Percentiles rank a stretch among this genome's conserved stretches.
Conservation (phyloP, 2,797 vertebrate genomes). For the Phoebastria nigripes region DNA sequence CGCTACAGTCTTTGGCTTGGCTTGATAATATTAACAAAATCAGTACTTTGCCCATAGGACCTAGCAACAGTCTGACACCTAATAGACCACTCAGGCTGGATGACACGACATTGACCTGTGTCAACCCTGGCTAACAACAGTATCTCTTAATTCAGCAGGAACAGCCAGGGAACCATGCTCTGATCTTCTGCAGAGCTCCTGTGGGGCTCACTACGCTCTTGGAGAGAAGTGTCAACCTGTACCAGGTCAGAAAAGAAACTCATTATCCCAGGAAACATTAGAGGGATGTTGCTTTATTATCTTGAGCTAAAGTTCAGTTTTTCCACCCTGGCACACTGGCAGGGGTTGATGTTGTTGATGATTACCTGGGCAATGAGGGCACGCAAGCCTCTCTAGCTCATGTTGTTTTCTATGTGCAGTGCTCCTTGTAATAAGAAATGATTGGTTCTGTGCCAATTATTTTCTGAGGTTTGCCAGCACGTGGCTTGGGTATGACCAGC, state of each 20-base stretch:
- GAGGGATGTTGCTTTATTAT: not conserved
- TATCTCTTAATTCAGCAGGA: not conserved
- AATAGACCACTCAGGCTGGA: not conserved
- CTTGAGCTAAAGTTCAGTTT: constrained; percentile 19
- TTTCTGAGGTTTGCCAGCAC: not conserved
- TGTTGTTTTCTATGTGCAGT: not conserved
- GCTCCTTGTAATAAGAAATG: not conserved
- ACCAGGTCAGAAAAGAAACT: not conserved
- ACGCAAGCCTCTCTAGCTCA: rapidly evolving
- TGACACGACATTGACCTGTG: constrained; percentile 10
- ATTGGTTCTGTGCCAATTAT: not conserved
- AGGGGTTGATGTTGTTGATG: not conserved
- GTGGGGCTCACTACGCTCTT: not conserved
- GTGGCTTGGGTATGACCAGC: not conserved
- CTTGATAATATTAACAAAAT: not conserved
- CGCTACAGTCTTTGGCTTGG: not conserved
- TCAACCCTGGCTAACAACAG: not conserved
- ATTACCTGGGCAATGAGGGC: not conserved
- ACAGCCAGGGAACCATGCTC: not conserved
- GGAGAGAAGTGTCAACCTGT: not conserved
- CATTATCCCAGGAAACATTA: not conserved
- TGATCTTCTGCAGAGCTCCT: not conserved
- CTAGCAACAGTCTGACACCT: not conserved
- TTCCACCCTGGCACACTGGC: not conserved
- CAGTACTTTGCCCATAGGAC: not conserved